Conservation (phyloP, 2,113 vertebrate genomes). For the Calypte anna region DNA sequence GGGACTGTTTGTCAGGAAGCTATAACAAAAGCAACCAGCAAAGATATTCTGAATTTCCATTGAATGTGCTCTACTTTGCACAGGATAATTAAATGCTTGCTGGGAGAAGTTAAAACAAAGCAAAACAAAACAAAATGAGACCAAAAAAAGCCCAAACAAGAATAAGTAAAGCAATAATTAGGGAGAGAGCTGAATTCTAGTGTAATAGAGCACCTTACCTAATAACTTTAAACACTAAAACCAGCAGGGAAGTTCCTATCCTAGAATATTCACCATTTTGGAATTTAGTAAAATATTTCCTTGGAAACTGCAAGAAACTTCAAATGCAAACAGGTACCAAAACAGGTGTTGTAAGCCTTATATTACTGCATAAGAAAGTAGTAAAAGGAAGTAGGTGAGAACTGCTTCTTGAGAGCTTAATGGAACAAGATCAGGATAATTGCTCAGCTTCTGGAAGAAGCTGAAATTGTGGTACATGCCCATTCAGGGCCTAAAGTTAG, state of each 20-base stretch:
- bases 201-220: not conserved
- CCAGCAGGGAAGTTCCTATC: not conserved
- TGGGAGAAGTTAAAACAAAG: not conserved
- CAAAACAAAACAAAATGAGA: not conserved
- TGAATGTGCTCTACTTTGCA: constrained; percentile 8
- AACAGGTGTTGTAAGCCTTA: not conserved
- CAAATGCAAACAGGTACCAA: not conserved
- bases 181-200: not conserved
- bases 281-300: not conserved
- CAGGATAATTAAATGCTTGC: constrained; percentile 1
- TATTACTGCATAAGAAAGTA: not conserved
- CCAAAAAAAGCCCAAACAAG: not conserved
- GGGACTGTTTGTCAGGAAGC: not conserved
- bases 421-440: not conserved
- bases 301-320: not conserved
- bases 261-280: not conserved
- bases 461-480: rapidly evolving
- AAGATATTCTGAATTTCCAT: constrained; percentile 10
- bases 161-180: not conserved
- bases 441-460: not conserved
- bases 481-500: not conserved
- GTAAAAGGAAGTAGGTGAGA: not conserved
- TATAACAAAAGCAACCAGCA: not conserved
- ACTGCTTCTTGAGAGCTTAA: not conserved
- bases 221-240: not conserved